Percentiles rank a stretch among this genome's conserved stretches.
Conservation (phyloP, 2,113 vertebrate species). For the Columbina picui region DNA sequence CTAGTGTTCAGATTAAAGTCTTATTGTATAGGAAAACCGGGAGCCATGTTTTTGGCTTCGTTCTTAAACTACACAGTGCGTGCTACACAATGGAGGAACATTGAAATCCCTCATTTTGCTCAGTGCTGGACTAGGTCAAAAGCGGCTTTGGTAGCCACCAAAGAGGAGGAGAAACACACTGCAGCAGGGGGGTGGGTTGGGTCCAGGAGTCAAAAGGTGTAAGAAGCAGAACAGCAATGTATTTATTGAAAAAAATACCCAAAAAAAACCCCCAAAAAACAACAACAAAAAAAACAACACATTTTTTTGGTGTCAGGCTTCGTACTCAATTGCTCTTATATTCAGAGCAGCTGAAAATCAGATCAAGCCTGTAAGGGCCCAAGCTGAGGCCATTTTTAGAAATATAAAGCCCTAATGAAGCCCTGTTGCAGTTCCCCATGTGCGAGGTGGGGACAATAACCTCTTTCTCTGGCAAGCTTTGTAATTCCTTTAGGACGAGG, state of each 20-base stretch:
- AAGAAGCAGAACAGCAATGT: background rate
- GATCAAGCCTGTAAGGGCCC: background rate
- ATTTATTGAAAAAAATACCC: background rate
- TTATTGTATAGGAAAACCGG: background rate
- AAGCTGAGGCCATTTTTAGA: background rate
- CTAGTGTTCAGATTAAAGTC: background rate
- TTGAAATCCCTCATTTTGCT: background rate
- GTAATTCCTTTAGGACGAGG: background rate
- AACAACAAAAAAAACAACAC: background rate
- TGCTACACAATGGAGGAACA: background rate
- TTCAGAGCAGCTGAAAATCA: background rate
- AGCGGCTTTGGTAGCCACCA: background rate
- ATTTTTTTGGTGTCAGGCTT: background rate
- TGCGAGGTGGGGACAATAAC: background rate
- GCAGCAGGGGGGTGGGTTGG: background rate
- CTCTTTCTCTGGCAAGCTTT: background rate
- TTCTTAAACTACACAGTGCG: background rate
- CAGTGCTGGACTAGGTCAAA: background rate
- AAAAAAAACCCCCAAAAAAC: background rate
- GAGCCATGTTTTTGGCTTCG: background rate
- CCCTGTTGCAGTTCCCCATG: background rate
- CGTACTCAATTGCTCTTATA: background rate
- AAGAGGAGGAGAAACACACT: background rate
- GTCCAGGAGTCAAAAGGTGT: background rate
- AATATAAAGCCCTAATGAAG: background rate